Base-by-base conservation (phyloP, 2,113 vertebrate species). In the Nothobranchius kuhntae region DNA sequence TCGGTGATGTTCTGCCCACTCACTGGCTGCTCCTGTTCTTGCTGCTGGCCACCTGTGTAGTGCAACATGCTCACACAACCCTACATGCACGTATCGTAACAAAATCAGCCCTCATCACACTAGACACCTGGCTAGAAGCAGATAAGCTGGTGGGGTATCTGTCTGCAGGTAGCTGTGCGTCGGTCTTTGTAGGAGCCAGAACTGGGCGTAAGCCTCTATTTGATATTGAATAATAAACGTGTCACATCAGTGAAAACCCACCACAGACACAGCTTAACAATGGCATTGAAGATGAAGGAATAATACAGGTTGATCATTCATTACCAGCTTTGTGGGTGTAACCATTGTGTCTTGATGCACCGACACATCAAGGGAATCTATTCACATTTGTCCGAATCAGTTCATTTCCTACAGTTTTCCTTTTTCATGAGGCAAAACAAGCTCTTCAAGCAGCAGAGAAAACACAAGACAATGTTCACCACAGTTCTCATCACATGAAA, bases 21-120 rank as follows among this genome's bases (percentile, higher is more conserved):
- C 74, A 70, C 68, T 83, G 83, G 81, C 75, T 69, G 77, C 71
- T 78, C 52, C 77, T 45, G 47, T 80, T 57, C 66, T 77, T 77
- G 84, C 84, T 86, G 74, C 67, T 75, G 24, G 52, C 84, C 84
- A 86, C 88, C 87, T 88, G 89, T 64, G 76, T 57, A 2, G 47
- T 52, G 67, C 21, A 13, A 61, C 64, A 46, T 71, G 9, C 38
- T 40, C 7, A 54, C 63, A 78, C 61, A 53, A 2, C 17, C 50
- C 11, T 4, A 3, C 53, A 59, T 61, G 13, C 60, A 61, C 64
- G 69, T 63, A 61, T 60, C 70, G 52, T 8, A 6, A 30, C 65
- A 60, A 80, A 89, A 89, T 10, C 77, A 84, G 85, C 82, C 65
- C 81, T 86, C 50, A 82, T 87, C 84, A 52, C 88, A 80, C 73